Evolutionary conservation across 2,113 vertebrate species (phyloP), one percentile per base, ranked within the genome.

Genomic region (Astur gentilis): DNA sequence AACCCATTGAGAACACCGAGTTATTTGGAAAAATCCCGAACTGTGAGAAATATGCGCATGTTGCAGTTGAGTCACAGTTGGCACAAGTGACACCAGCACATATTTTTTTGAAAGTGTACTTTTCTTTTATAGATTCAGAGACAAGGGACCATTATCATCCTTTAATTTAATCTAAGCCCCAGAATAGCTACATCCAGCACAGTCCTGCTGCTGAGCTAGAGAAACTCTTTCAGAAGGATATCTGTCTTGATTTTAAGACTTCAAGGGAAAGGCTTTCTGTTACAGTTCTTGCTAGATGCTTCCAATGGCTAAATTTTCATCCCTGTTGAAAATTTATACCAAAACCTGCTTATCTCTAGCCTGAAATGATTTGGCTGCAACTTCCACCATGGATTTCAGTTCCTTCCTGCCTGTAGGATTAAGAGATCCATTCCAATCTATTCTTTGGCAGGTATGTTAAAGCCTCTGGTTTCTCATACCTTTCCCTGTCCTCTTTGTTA

Each of bases 11-110:
- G 93, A 79, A 22, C 47, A 13, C 1, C 0, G 32, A 94, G 91
- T 76, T 3, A 36, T 36, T 83, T 58, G 94, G 91, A 95, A 91
- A 60, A 26, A 45, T 58, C 91, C 90, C 11, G 50, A 66, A 22
- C 90, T 20, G 70, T 66, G 90, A 93, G 94, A 73, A 91, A 94
- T 67, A 60, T 55, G 66, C 6, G 62, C 87, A 16, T 58, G n/a
- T 65, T 47, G 89, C 49, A 5, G 36, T 47, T 95, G 93, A 96
- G 89, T 97, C 96, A 96, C 69, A 7, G 61, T 92, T 92, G 96
- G 95, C 93, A 93, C 82, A 3, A 16, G 38, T 32, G 65, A 58
- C 23, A 60, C 61, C 79, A 19, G 83, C 67, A 32, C 71, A 57
- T 6, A 49, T 86, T 50, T 34, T 45, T 69, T 65, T 71, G 44